Base-by-base conservation (phyloP, 2,113 vertebrate genomes). In the Hippocampus abdominalis region DNA sequence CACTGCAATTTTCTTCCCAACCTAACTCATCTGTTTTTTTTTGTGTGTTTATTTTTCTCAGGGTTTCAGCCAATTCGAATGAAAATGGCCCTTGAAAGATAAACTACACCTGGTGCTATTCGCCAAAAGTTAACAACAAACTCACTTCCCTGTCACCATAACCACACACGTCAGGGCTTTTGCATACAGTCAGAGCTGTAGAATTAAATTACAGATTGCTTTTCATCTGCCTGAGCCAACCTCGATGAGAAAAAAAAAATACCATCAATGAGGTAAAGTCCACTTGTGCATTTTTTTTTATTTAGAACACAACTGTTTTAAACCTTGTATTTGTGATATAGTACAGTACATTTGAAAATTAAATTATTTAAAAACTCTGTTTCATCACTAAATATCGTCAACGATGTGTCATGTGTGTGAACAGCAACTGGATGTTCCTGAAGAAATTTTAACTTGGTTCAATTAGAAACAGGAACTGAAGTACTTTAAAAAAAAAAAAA, bases 321-420 rank as follows among this genome's bases (percentile, higher is more conserved):
- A 88, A 83, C 77, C 84, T 88, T 82, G 83, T 88, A 85, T 87
- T 77, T 84, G 80, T 89, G 88, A 90, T 91, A 92, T 91, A 87
- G 81, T 88, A 92, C 91, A 87, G 81, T 88, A 92, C 91, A 92
- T 90, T 92, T 89, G 12, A 80, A 88, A 92, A 89, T 90, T 89
- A 91, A 92, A 89, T 92, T 91, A 91, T 88, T 87, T 89, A 54
- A 89, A 92, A 91, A 88, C 87, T 81, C 73, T 82, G 77, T 89
- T 90, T 84, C 84, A 89, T 87, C 84, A 88, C 90, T 89, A 87
- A 90, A 91, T 91, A 88, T 86, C 82, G 71, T 75, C 86, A 86
- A 29, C 83, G 84, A 29, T 86, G 86, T 74, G 79, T 78, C 81
- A 84, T 81, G 66, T 76, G 78, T 71, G 57, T 78, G 40, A 36